These are phyloP conservation scores for Euspilapteryx auroguttella DNA, from an alignment of 2,888 invertebrate genomes.

Conservation along the genomic window DNA sequence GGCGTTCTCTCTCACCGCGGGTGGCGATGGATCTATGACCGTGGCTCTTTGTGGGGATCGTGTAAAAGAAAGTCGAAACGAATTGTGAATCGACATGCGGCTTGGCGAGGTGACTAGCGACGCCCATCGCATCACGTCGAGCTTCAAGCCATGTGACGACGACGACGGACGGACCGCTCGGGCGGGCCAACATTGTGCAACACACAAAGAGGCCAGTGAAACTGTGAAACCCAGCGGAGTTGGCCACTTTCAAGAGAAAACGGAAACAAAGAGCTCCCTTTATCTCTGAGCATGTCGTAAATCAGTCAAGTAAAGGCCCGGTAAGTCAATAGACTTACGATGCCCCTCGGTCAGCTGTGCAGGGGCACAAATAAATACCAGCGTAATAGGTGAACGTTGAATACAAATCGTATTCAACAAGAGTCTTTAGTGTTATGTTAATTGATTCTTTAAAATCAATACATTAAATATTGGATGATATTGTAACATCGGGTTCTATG, in stretches of 20 bases:
- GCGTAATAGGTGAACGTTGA: no score
- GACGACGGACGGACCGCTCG: constrained; percentile 16
- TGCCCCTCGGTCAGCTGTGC: constrained; percentile 19
- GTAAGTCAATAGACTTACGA: constrained; percentile 17
- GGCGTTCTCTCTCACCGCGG: constrained; percentile 23
- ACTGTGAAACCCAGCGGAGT: constrained; percentile 40
- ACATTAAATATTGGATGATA: no score
- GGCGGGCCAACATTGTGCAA: constrained; percentile 39
- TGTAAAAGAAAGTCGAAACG: constrained; percentile 47
- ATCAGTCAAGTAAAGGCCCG: constrained; percentile 34
- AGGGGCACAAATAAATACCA: neutral
- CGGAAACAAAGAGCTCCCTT: constrained; percentile 23
- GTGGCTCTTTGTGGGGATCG: constrained; percentile 24
- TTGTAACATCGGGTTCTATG: no score
- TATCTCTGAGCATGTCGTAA: constrained; percentile 29
- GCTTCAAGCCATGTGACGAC: constrained; percentile 27
- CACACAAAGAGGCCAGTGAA: constrained; percentile 47
- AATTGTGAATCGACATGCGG: constrained; percentile 47
- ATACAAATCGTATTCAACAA: no score
- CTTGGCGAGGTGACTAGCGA: constrained; percentile 37
- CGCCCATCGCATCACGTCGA: constrained; percentile 38
- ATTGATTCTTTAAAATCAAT: no score
- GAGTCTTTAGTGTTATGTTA: no score
- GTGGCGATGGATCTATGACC: constrained; percentile 20
- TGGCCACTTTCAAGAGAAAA: constrained; percentile 32